Conservation (phyloP, 2,113 vertebrate species). For the Porphyrio hochstetteri region DNA sequence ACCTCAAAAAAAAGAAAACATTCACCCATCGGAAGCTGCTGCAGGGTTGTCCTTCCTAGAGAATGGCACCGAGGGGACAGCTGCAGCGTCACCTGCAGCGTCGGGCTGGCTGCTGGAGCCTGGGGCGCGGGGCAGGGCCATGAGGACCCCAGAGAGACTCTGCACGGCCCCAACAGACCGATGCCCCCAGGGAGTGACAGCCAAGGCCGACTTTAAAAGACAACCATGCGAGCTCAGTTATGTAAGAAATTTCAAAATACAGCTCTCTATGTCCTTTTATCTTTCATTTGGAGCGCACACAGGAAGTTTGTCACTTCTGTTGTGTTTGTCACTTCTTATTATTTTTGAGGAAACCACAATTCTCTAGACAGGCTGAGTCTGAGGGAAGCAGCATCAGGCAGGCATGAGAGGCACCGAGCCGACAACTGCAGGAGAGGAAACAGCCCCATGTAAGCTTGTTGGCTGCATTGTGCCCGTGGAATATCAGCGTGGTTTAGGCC, state of each 20-base stretch:
- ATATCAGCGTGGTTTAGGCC: neutral
- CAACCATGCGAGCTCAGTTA: neutral
- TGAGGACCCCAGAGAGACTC: neutral
- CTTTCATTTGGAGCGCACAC: neutral
- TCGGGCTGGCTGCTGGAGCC: accelerated
- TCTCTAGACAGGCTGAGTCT: neutral
- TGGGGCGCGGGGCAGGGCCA: accelerated
- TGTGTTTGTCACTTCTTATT: neutral
- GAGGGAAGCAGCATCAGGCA: neutral
- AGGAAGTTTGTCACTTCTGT: neutral
- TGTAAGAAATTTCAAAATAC: neutral
- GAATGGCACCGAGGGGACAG: neutral
- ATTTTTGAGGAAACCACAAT: conserved; percentile 29
- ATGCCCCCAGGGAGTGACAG: neutral
- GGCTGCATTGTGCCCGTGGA: no score
- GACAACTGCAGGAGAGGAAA: neutral
- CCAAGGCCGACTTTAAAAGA: neutral
- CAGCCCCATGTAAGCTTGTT: neutral
- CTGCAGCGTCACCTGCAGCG: accelerated
- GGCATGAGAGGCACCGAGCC: neutral
- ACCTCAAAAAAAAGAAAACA: neutral
- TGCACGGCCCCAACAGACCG: neutral
- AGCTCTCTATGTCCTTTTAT: neutral
- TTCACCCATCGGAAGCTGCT: no score
- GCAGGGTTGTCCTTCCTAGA: neutral